Evolutionary conservation across 2,888 invertebrate genomes (phyloP).

Genomic region (Clanis bilineata): DNA sequence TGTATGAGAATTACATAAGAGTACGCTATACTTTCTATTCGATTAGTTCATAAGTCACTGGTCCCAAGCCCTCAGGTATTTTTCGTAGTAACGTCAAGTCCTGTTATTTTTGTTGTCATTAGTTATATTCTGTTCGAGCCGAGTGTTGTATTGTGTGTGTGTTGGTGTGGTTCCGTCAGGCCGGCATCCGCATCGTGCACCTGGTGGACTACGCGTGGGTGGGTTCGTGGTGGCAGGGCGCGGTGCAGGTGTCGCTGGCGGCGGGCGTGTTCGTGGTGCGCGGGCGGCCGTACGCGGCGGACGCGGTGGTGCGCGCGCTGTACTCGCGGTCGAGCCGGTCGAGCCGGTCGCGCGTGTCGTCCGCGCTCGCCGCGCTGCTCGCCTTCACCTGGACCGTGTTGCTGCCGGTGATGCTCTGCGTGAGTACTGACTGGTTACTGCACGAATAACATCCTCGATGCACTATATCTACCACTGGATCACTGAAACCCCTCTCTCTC

Average conservation of each 20-base stretch:
- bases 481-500: too few relatives aligned
- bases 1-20: too few relatives aligned
- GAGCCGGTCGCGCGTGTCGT: constrained; percentile 53
- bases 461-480: too few relatives aligned
- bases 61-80: too few relatives aligned
- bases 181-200: constrained; percentile 91
- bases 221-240: constrained; percentile 93
- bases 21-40: too few relatives aligned
- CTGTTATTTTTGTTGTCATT: too few relatives aligned
- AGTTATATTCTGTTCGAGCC: neutral
- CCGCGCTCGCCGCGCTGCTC: constrained; percentile 85
- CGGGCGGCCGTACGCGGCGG: constrained; percentile 93
- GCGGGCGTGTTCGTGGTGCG: constrained; percentile 93
- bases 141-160: neutral
- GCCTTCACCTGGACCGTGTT: constrained; percentile 95
- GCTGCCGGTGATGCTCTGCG: constrained; percentile 90
- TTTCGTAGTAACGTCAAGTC: too few relatives aligned
- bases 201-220: constrained; percentile 92
- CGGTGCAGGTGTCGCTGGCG: constrained; percentile 88
- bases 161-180: constrained; percentile 54
- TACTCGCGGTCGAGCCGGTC: too few relatives aligned
- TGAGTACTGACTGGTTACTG: constrained; percentile 59
- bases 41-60: too few relatives aligned
- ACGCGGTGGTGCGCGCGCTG: constrained; percentile 81
- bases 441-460: too few relatives aligned